Evolutionary conservation across 2,888 invertebrate genomes (phyloP).

Genomic region (Blastobasis adustella): DNA sequence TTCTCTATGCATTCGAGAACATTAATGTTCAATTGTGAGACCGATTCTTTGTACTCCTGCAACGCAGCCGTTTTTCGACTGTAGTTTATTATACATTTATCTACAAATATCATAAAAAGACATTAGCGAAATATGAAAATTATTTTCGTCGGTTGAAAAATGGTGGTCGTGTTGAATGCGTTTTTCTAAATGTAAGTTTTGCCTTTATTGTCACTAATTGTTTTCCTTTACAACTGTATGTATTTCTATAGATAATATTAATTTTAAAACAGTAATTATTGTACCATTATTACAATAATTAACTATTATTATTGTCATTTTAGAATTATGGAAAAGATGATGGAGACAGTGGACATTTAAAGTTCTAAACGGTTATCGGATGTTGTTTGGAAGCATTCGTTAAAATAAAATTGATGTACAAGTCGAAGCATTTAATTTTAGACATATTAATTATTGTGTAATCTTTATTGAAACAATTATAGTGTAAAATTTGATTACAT

Average conservation of each 20-base stretch:
- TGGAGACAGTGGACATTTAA: slow-evolving; percentile 41
- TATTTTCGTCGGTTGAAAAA: slow-evolving; percentile 25
- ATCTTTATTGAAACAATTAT: slow-evolving; percentile 52
- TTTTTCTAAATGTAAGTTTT: slow-evolving; percentile 57
- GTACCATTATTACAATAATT: slow-evolving; percentile 64
- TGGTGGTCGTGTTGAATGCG: slow-evolving; percentile 6
- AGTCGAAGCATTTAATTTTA: slow-evolving; percentile 74
- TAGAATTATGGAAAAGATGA: slow-evolving; percentile 59
- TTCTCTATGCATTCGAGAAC: slow-evolving; percentile 52
- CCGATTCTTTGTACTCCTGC: slow-evolving; percentile 38
- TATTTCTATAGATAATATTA: slow-evolving; percentile 60
- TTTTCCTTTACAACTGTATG: slow-evolving; percentile 61
- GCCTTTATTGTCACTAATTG: slow-evolving; percentile 62
- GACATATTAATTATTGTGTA: slow-evolving; percentile 68
- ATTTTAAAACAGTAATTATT: slow-evolving; percentile 60
- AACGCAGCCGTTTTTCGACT: slow-evolving; percentile 24
- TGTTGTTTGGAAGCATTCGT: slow-evolving; percentile 35
- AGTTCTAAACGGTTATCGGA: slow-evolving; percentile 28
- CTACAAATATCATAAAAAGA: slow-evolving; percentile 6
- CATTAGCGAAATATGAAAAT: slow-evolving; percentile 13
- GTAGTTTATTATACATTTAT: slow-evolving; percentile 12
- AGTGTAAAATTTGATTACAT: slow-evolving; percentile 38
- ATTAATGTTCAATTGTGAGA: slow-evolving; percentile 56
- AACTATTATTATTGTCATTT: slow-evolving; percentile 43
- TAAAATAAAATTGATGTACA: slow-evolving; percentile 58